phyloP scores from a whole-genome alignment of 2,797 vertebrate species.

The Channa striata region DNA sequence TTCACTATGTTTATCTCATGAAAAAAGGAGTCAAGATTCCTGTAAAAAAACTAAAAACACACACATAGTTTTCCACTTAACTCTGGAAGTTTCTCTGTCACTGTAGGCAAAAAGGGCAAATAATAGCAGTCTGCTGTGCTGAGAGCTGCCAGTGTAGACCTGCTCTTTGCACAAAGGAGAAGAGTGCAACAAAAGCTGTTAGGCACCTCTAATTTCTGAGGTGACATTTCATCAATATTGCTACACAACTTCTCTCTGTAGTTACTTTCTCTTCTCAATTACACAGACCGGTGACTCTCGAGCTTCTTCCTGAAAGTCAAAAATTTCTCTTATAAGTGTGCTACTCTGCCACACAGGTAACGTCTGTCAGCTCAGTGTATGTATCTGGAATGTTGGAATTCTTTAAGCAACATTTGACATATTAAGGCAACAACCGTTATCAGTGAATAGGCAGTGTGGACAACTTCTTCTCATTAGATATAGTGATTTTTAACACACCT shows the following conservation, averaged over 20 bases:
- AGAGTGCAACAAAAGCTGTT: slow-evolving; percentile 73
- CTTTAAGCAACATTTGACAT: background rate
- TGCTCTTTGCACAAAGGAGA: slow-evolving; percentile 52
- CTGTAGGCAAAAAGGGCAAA: slow-evolving; percentile 27
- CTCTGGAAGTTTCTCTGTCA: slow-evolving; percentile 23
- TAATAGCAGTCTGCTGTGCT: slow-evolving; percentile 26
- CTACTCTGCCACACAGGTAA: slow-evolving; percentile 7
- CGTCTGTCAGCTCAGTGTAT: slow-evolving; percentile 2
- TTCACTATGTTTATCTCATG: slow-evolving; percentile 24
- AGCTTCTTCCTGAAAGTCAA: slow-evolving; percentile 63
- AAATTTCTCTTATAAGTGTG: slow-evolving; percentile 40
- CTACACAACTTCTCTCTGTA: slow-evolving; percentile 56
- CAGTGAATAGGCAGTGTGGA: background rate
- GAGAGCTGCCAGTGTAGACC: slow-evolving; percentile 49
- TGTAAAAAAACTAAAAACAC: slow-evolving; percentile 3
- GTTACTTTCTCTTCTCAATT: slow-evolving; percentile 73
- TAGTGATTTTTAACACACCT: no score
- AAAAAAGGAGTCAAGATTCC: slow-evolving; percentile 1
- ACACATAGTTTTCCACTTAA: slow-evolving; percentile 9
- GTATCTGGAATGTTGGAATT: background rate
- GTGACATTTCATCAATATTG: slow-evolving; percentile 84
- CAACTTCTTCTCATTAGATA: no score
- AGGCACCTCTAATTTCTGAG: slow-evolving; percentile 80
- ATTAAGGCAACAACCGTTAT: background rate
- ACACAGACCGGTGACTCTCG: slow-evolving; percentile 41